Conservation (phyloP, 53 echinoderm and acorn worm species). For the Paracentrotus lividus region DNA sequence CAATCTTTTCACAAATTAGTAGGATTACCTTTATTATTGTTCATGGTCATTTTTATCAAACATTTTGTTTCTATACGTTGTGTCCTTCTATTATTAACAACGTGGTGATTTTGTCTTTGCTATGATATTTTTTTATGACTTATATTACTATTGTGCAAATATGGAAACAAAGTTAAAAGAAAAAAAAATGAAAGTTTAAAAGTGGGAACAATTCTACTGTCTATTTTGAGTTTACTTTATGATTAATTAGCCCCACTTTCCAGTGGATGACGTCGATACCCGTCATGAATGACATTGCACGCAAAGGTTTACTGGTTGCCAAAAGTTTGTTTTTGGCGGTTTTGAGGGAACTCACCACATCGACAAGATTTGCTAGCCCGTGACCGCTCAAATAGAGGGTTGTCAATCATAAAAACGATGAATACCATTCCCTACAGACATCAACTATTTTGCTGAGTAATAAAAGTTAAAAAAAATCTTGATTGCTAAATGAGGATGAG, state of each 20-base stretch:
- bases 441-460: slow-evolving; percentile 10
- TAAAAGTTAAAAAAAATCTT: background rate
- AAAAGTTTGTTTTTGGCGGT: background rate
- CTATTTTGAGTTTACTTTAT: background rate
- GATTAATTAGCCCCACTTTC: background rate
- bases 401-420: background rate
- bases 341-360: background rate
- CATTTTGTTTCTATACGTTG: too few relatives aligned
- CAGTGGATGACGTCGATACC: background rate
- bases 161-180: too few relatives aligned
- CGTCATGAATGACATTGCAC: background rate
- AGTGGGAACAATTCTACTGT: too few relatives aligned
- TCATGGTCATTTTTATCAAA: too few relatives aligned
- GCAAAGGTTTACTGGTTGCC: background rate
- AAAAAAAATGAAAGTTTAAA: too few relatives aligned
- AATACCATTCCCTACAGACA: background rate
- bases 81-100: too few relatives aligned
- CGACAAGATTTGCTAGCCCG: background rate
- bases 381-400: background rate
- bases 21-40: too few relatives aligned
- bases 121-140: too few relatives aligned
- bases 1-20: too few relatives aligned
- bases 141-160: too few relatives aligned
- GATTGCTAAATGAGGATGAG: background rate
- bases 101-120: too few relatives aligned